A percentile compares a stretch with the other conserved stretches of the same genome.
Conservation (phyloP, 2,888 invertebrate species). For the Andricus quercusramuli region DNA sequence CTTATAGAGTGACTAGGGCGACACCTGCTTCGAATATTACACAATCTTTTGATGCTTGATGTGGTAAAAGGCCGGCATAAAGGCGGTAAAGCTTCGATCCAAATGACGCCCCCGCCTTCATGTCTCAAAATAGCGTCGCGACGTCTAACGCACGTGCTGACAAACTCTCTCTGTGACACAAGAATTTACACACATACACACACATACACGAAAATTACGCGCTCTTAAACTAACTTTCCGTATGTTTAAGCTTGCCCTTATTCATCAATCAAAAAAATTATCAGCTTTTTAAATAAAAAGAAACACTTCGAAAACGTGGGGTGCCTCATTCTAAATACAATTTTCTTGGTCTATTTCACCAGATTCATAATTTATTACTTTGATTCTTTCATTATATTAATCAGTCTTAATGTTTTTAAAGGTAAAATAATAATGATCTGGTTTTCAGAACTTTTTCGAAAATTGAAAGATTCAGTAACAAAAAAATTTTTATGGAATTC, state of each 20-base stretch:
- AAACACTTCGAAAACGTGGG: too few species aligned
- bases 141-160: conserved; percentile 66
- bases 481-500: background rate
- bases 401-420: too few species aligned
- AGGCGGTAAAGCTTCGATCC: conserved; percentile 65
- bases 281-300: background rate
- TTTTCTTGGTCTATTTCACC: too few species aligned
- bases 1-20: background rate
- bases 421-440: background rate
- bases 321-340: too few species aligned
- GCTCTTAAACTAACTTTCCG: conserved; percentile 12
- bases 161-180: conserved; percentile 45
- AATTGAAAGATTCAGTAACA: background rate
- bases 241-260: background rate
- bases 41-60: conserved; percentile 34
- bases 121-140: conserved; percentile 71
- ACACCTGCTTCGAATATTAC: conserved; percentile 37
- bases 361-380: too few species aligned
- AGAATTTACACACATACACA: conserved; percentile 45
- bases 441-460: background rate
- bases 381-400: too few species aligned
- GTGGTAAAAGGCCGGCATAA: conserved; percentile 60
- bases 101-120: conserved; percentile 68
- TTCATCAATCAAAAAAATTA: background rate
- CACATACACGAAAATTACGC: conserved; percentile 42